Evolutionary conservation across 2,797 vertebrate genomes (phyloP).

Genomic region (Epinephelus awoara): DNA sequence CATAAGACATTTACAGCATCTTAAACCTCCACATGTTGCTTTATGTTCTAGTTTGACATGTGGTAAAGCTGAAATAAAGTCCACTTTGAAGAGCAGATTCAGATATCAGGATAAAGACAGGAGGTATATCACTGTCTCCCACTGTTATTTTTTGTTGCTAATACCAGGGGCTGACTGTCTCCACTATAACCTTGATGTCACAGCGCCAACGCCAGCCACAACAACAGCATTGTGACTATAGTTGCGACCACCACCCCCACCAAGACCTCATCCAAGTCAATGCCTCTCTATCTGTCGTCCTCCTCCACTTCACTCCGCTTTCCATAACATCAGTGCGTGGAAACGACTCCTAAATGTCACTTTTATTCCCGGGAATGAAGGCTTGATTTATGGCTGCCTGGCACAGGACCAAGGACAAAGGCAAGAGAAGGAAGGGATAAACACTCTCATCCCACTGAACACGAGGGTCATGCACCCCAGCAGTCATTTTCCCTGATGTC

Average conservation of each 20-base stretch:
- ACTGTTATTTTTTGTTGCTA: no score
- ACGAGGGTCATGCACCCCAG: conserved; percentile 23
- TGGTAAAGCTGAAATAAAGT: background rate
- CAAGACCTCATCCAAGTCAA: conserved; percentile 43
- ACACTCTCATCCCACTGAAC: conserved; percentile 29
- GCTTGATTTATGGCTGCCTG: conserved; percentile 74
- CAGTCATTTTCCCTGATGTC: conserved; percentile 12
- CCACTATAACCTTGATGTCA: background rate
- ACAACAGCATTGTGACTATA: conserved; percentile 40
- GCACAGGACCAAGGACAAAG: conserved; percentile 51
- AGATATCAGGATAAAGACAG: background rate
- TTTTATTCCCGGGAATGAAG: conserved; percentile 72
- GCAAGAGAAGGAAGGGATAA: conserved; percentile 33
- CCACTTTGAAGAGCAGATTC: background rate
- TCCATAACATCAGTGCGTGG: conserved; percentile 78
- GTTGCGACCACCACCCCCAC: background rate
- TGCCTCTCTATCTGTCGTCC: conserved; percentile 45
- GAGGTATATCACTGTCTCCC: background rate
- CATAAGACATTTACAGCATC: conserved; percentile 33
- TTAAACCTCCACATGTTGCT: conserved; percentile 38
- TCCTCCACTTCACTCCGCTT: conserved; percentile 61
- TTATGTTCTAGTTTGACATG: conserved; percentile 1
- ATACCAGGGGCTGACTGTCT: background rate
- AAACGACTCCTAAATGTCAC: conserved; percentile 84
- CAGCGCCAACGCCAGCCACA: conserved; percentile 21